These are phyloP conservation scores for Orthonyx spaldingii DNA, from an alignment of 2,113 vertebrate species.

Conservation along the genomic window DNA sequence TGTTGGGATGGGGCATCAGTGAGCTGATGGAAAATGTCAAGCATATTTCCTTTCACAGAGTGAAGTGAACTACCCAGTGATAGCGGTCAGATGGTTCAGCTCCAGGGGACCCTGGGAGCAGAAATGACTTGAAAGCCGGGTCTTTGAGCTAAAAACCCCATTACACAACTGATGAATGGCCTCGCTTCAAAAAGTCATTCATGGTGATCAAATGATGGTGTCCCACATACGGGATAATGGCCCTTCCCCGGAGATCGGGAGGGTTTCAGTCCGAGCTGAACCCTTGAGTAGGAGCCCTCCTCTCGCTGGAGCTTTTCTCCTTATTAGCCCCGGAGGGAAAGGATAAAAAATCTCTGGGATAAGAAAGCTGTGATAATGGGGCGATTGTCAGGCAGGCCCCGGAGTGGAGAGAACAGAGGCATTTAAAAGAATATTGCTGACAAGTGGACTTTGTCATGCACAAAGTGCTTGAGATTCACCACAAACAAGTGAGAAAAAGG, in stretches of 20 bases:
- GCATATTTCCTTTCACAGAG: background rate
- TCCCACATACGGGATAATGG: background rate
- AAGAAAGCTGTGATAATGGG: constrained; percentile 48
- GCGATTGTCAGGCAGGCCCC: constrained; percentile 42
- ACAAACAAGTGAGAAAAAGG: constrained; percentile 4
- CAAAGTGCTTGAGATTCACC: background rate
- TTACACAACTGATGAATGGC: constrained; percentile 15
- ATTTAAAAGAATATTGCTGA: constrained; percentile 34
- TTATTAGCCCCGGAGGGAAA: constrained; percentile 4
- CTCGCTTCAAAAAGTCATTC: constrained; percentile 41
- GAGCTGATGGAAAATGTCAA: no score
- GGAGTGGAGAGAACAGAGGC: background rate
- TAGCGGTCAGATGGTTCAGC: background rate
- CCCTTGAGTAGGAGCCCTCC: background rate
- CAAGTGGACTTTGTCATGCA: constrained; percentile 62
- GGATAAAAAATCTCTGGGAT: background rate
- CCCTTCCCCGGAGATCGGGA: background rate
- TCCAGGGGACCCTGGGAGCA: background rate
- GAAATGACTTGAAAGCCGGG: background rate
- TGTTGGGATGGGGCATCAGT: background rate
- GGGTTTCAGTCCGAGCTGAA: background rate
- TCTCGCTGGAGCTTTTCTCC: constrained; percentile 26
- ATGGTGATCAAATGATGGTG: background rate
- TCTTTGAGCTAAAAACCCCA: constrained; percentile 2
- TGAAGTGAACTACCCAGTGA: background rate